phyloP scores from a whole-genome alignment of 2,113 vertebrate genomes.

The Oriolus oriolus region DNA sequence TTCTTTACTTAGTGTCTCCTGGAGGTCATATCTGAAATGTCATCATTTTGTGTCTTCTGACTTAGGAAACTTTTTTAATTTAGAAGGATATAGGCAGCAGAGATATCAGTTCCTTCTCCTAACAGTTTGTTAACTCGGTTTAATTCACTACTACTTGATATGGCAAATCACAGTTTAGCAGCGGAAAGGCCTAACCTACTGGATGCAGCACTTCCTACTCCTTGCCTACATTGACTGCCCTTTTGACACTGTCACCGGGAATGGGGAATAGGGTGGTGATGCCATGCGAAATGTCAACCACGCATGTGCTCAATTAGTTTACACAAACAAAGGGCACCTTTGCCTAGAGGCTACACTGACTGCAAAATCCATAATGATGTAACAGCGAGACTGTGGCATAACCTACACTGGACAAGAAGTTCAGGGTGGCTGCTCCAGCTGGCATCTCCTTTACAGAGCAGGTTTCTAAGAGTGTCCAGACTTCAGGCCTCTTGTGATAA shows the following conservation, averaged over 20 bases:
- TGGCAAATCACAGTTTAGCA: background rate
- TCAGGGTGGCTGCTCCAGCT: background rate
- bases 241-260: background rate
- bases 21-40: background rate
- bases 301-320: background rate
- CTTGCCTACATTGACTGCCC: background rate
- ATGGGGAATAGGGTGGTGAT: background rate
- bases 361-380: background rate
- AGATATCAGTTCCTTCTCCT: background rate
- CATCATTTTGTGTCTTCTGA: background rate
- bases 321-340: slow-evolving; percentile 31
- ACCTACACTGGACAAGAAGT: background rate
- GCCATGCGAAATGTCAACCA: slow-evolving; percentile 35
- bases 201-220: background rate
- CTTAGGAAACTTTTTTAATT: background rate
- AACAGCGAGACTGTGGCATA: background rate
- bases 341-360: background rate
- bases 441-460: background rate
- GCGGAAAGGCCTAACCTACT: background rate
- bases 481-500: background rate
- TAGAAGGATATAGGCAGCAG: background rate
- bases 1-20: background rate
- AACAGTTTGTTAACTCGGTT: background rate
- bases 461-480: background rate
- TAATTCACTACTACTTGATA: background rate